Evolutionary conservation across 1,140 invertebrate genomes (phyloP), one percentile per base, ranked within the genome.

Genomic region (Orius insidiosus): DNA sequence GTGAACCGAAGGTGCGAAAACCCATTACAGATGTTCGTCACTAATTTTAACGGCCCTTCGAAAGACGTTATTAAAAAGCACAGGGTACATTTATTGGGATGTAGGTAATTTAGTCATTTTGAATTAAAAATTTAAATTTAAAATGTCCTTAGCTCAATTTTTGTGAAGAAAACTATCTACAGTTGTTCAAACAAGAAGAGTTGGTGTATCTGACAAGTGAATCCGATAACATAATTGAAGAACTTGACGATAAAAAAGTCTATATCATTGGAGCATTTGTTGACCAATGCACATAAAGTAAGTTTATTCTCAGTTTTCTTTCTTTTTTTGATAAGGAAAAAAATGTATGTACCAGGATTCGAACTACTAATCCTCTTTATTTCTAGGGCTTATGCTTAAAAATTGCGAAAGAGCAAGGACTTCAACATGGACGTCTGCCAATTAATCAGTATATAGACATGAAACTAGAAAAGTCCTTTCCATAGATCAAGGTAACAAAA

Each of bases 231-330:
- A 63, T 89, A 2, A 71, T 98, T 45, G 70, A 76, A 44, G 63
- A 67, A 40, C 66, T 97, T 49, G 75, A 87, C 52, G 70, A 81
- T 10, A 69, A 78, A 48, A 82, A 80, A 61, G 73, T 80, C 35
- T 97, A 96, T 58, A 75, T 98, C 34, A 98, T 98, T 64, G 94
- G 95, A 36, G 95, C 93, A 41, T 65, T 98, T 11, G 89, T 98
- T 1, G 95, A 98, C 68, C 94, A 98, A 98, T 68, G 70, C 78
- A 53, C 79, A 94, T 54, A 97, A 97, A 70, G 85, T 86, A 62
- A 58, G 49, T 34, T 46, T 9, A 42, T 52, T 45, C 39, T 19
- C 4, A 16, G n/a, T 38, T 18, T n/a, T n/a, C n/a, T n/a, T n/a
- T n/a, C n/a, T n/a, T n/a, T n/a, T n/a, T n/a, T n/a, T n/a, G n/a